Evolutionary conservation across 2,888 invertebrate genomes (phyloP), one percentile per base, ranked within the genome.

Genomic region (Holacanthella duospinosa): DNA sequence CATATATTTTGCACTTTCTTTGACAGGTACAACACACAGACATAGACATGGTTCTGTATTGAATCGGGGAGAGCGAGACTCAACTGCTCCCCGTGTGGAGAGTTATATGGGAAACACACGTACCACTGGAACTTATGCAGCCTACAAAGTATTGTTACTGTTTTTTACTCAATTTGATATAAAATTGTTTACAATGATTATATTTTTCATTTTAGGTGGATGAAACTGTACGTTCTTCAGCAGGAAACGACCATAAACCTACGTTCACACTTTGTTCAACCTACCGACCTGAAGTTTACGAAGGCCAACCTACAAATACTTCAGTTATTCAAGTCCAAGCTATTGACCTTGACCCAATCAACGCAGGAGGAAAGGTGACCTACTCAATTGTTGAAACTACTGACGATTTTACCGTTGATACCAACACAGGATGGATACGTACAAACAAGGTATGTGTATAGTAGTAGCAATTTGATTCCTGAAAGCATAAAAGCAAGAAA

Each of bases 371-470:
- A 24, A 87, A 85, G 61, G 85, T 94, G 60, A 86, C 84, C 9
- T 94, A 93, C 79, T 86, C 86, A 74, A 86, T 94, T 75, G 86
- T 89, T 12, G 87, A 88, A 76, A 84, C 86, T 72, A 82, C 84
- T 64, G 68, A 75, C 68, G 63, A 75, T 76, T 94, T 94, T 77
- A 82, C 82, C 69, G 90, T 94, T 66, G 85, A 93, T 76, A 82
- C 86, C 27, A 79, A 78, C 60, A 85, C 87, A 29, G 94, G 94
- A 29, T 80, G 80, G 43, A 87, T 95, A 68, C 84, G 81, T 16
- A 92, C 91, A 28, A 84, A 83, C 61, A 81, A 82, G 75, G 84
- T 84, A 71, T 82, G 82, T 73, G 29, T 26, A 19, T 1, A 29
- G 26, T 29, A 26, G 12, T 43, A 12, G 25, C n/a, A 16, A 43